A percentile compares a stretch with the other conserved stretches of the same genome.
Evolutionary conservation across 2,888 invertebrate genomes (phyloP).

Genomic region (Saturnia japonica): DNA sequence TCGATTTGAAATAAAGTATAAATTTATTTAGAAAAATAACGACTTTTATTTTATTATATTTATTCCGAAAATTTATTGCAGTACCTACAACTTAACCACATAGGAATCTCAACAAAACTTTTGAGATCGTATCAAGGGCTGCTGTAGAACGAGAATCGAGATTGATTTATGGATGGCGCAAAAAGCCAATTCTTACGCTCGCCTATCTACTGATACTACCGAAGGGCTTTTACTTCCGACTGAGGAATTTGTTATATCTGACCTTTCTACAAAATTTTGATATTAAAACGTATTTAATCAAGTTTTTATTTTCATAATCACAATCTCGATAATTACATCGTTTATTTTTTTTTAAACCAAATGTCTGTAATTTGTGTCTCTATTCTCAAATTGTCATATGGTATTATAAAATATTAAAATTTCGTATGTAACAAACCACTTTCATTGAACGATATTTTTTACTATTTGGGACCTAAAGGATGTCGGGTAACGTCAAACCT

Average conservation of each 20-base stretch:
- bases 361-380: not conserved
- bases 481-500: no score
- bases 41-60: not conserved
- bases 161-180: constrained; percentile 50
- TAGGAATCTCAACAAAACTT: constrained; percentile 39
- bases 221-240: not conserved
- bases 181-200: constrained; percentile 32
- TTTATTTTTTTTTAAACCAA: not conserved
- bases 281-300: no score
- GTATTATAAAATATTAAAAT: no score
- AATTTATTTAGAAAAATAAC: not conserved
- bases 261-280: not conserved
- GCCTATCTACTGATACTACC: not conserved
- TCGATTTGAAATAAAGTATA: not conserved
- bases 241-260: not conserved
- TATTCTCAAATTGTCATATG: no score
- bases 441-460: no score
- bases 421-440: no score
- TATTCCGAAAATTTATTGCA: constrained; percentile 10
- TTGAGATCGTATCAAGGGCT: constrained; percentile 40
- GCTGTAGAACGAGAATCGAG: constrained; percentile 42
- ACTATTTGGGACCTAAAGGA: no score
- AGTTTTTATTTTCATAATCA: no score
- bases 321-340: no score
- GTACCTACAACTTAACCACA: constrained; percentile 25